A percentile compares a stretch with the other conserved stretches of the same genome.
Evolutionary conservation across 2,888 invertebrate genomes (phyloP).

Genomic region (Calephelis perditalis): DNA sequence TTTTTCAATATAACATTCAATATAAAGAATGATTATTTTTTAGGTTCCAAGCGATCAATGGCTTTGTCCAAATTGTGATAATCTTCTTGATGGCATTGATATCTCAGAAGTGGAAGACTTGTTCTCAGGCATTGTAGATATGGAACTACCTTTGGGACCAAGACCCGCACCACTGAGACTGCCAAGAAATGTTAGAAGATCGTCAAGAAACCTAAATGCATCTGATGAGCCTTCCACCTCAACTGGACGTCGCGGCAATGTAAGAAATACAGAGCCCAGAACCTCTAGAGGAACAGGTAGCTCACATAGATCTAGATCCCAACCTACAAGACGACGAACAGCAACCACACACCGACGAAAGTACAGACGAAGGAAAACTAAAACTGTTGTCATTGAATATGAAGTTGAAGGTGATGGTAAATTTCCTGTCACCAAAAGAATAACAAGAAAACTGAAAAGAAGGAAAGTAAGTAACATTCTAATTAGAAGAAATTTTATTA

Average conservation of each 20-base stretch:
- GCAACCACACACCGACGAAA: conserved; percentile 44
- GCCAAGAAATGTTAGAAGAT: conserved; percentile 34
- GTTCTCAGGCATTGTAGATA: conserved; percentile 54
- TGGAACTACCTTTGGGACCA: conserved; percentile 41
- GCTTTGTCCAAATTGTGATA: conserved; percentile 87
- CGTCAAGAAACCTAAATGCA: conserved; percentile 31
- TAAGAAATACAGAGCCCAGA: conserved; percentile 33
- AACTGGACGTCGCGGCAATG: conserved; percentile 33
- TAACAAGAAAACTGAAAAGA: conserved; percentile 57
- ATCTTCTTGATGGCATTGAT: conserved; percentile 43
- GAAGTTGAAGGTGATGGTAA: conserved; percentile 81
- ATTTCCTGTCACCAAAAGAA: conserved; percentile 75
- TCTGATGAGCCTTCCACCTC: conserved; percentile 48
- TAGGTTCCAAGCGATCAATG: conserved; percentile 89
- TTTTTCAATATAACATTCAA: too few species aligned
- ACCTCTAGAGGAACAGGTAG: conserved; percentile 34
- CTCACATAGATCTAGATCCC: conserved; percentile 24
- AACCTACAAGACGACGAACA: conserved; percentile 31
- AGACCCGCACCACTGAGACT: conserved; percentile 37
- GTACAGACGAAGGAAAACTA: conserved; percentile 58
- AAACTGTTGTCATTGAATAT: conserved; percentile 82
- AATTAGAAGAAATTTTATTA: background rate
- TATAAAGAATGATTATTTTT: conserved; percentile 21
- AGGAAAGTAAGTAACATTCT: conserved; percentile 43
- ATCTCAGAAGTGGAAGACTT: conserved; percentile 60